Evolutionary conservation across 2,113 vertebrate genomes (phyloP).

Genomic region (Hyaena hyaena): DNA sequence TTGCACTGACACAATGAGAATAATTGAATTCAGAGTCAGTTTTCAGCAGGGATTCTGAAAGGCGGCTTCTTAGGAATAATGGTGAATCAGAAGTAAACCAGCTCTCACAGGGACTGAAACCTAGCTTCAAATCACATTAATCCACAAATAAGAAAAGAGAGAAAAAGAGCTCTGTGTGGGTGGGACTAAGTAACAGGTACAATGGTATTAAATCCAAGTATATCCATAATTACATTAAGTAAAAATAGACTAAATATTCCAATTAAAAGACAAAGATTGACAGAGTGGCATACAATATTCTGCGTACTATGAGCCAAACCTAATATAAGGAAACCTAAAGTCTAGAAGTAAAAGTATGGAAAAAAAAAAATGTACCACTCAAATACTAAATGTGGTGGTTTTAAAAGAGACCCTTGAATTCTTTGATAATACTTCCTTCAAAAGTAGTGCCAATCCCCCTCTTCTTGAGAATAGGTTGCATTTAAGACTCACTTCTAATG

Average conservation of each 20-base stretch:
- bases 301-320: background rate
- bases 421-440: background rate
- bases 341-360: background rate
- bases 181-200: background rate
- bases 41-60: background rate
- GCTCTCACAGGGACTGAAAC: background rate
- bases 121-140: background rate
- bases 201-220: background rate
- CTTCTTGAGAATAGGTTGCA: background rate
- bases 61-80: background rate
- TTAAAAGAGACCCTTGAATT: background rate
- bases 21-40: background rate
- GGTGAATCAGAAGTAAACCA: background rate
- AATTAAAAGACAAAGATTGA: background rate
- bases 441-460: background rate
- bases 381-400: background rate
- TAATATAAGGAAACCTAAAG: background rate
- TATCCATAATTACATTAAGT: background rate
- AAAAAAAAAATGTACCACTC: background rate
- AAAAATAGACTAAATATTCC: background rate
- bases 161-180: background rate
- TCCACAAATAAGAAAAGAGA: background rate
- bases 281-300: background rate
- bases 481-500: background rate
- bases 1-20: background rate